phyloP scores from a whole-genome alignment of 2,113 vertebrate species.

The Oncorhynchus gorbuscha region DNA sequence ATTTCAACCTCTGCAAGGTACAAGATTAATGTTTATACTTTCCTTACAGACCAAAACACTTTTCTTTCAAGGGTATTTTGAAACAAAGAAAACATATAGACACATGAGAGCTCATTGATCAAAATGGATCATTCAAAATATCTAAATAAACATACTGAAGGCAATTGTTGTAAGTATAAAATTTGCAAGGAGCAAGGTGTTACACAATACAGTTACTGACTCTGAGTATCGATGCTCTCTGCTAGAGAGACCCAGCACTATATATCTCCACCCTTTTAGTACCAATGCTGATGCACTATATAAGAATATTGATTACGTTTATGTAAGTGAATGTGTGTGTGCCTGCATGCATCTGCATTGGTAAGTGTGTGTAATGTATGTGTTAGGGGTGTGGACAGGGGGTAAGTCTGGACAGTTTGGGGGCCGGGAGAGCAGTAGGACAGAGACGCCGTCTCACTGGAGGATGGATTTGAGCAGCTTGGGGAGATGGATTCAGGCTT shows the following conservation, averaged over 20 bases:
- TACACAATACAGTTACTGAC: not conserved
- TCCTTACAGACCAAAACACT: slow-evolving; percentile 40
- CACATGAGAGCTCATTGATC: slow-evolving; percentile 24
- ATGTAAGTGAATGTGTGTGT: slow-evolving; percentile 13
- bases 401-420: not conserved
- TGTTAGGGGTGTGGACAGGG: not conserved
- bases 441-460: slow-evolving; percentile 56
- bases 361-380: slow-evolving; percentile 6
- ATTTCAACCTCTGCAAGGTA: slow-evolving; percentile 49
- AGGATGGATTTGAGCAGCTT: slow-evolving; percentile 70
- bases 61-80: slow-evolving; percentile 64
- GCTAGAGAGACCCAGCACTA: not conserved
- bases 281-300: slow-evolving; percentile 8
- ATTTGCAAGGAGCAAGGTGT: slow-evolving; percentile 19
- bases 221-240: not conserved
- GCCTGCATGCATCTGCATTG: not conserved
- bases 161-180: slow-evolving; percentile 20
- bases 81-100: slow-evolving; percentile 54
- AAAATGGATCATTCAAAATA: slow-evolving; percentile 44
- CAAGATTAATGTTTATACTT: slow-evolving; percentile 61
- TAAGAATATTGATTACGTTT: not conserved
- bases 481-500: slow-evolving; percentile 65
- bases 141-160: slow-evolving; percentile 37
- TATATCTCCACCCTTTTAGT: not conserved
- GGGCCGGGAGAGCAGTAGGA: slow-evolving; percentile 27